Evolutionary conservation across 2,113 vertebrate species (phyloP), one percentile per base, ranked within the genome.

Genomic region (Alosa alosa): DNA sequence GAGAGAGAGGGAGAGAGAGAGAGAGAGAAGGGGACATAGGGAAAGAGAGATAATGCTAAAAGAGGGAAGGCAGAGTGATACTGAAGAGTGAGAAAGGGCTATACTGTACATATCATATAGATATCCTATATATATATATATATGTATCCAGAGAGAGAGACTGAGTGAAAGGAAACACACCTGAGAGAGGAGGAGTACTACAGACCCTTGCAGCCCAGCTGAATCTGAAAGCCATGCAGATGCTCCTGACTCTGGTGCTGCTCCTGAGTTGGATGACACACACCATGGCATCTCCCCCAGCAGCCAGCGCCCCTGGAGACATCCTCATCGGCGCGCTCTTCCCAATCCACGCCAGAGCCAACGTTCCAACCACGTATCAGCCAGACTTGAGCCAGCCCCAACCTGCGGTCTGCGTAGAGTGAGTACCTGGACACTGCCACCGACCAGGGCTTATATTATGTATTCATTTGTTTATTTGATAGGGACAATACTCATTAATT

Each of bases 401-500:
- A n/a, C 91, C 91, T 64, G 90, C 92, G 83, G 91, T 89, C 1
- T 98, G 97, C 81, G 88, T 90, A 83, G 91, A 93, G 96, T 98
- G 86, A 96, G 96, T 95, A 89, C 11, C 52, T 1, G 31, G 31
- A 31, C 31, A 31, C 31, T 31, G 31, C 31, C 31, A 31, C 31
- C 31, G 31, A 31, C 31, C 31, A 31, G 31, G 31, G 31, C 31
- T 31, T 31, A 31, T 31, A 31, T 31, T 31, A 31, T 31, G 31
- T 31, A 31, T 31, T 31, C 31, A 31, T 31, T 31, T 31, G 31
- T 31, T 31, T 31, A 31, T 31, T 31, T 31, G 31, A 31, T 31
- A 31, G 31, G 31, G 31, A 31, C 31, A 31, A 31, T 31, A 31
- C 31, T 31, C 31, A 31, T 31, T 31, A 31, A 31, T 31, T 31